Conservation (phyloP, 2,888 invertebrate genomes). For the Coenonympha glycerion region DNA sequence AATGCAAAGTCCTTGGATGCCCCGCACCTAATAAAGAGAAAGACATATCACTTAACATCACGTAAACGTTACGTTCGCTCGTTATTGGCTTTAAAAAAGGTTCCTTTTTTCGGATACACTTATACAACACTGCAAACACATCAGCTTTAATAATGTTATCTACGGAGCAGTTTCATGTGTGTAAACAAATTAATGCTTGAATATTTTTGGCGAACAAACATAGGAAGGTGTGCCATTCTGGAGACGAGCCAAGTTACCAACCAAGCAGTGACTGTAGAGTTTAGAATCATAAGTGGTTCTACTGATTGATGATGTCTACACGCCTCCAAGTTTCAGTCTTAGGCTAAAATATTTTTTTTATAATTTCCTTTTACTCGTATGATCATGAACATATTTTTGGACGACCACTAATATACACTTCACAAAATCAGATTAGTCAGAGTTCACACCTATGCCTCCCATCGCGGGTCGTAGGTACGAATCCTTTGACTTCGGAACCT, state of each 20-base stretch:
- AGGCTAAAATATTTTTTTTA: not conserved
- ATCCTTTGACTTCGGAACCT: no score
- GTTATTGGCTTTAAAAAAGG: not conserved
- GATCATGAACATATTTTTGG: no score
- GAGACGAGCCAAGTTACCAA: not conserved
- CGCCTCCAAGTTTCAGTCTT: not conserved
- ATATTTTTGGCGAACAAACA: not conserved
- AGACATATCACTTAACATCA: no score
- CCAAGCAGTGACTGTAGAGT: not conserved
- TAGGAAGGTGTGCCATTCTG: not conserved
- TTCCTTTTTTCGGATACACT: not conserved
- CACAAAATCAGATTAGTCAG: no score
- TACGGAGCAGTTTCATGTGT: not conserved
- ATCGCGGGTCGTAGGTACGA: no score
- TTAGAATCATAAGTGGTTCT: not conserved
- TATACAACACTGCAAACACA: not conserved
- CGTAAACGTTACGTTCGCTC: no score
- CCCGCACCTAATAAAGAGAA: no score
- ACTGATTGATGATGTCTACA: not conserved
- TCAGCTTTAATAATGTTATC: not conserved
- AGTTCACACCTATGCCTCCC: no score
- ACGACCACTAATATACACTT: no score
- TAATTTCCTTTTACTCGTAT: not conserved
- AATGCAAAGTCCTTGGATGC: no score
- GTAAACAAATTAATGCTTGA: slow-evolving; percentile 1